phyloP scores from a whole-genome alignment of 2,113 vertebrate species.

The Pedetes capensis region DNA sequence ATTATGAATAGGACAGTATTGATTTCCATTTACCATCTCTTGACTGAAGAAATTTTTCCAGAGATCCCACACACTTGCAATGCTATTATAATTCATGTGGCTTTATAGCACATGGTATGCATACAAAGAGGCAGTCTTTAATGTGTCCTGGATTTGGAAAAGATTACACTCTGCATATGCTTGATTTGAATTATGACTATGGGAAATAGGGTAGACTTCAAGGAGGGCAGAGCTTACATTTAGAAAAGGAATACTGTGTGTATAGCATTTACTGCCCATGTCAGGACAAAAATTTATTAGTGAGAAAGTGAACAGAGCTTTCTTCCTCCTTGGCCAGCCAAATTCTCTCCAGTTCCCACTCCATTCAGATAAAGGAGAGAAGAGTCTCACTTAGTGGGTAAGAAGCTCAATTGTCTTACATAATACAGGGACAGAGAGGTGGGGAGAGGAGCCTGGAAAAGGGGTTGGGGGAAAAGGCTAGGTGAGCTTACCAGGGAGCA shows the following conservation, averaged over 20 bases:
- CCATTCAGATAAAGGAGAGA: background rate
- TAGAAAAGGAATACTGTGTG: background rate
- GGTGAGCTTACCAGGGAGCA: background rate
- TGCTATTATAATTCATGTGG: background rate
- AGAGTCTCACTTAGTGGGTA: background rate
- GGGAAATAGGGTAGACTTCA: slow-evolving; percentile 26
- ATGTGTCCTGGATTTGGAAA: slow-evolving; percentile 49
- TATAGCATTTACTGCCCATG: background rate
- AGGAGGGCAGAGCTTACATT: background rate
- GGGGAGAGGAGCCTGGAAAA: background rate
- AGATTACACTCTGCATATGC: slow-evolving; percentile 16
- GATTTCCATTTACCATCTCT: background rate
- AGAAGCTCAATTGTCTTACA: background rate
- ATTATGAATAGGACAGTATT: background rate
- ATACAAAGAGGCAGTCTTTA: slow-evolving; percentile 27
- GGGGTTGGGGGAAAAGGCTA: background rate
- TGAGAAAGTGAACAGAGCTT: background rate
- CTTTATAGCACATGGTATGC: slow-evolving; percentile 19
- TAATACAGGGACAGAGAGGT: background rate
- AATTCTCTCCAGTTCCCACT: background rate
- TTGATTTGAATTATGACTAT: slow-evolving; percentile 50
- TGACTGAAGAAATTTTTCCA: slow-evolving; percentile 17
- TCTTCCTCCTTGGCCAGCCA: background rate
- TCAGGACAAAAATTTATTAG: background rate
- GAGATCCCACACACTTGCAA: background rate